Conservation (phyloP, 2,888 invertebrate genomes). For the Pandemis cinnamomeana region DNA sequence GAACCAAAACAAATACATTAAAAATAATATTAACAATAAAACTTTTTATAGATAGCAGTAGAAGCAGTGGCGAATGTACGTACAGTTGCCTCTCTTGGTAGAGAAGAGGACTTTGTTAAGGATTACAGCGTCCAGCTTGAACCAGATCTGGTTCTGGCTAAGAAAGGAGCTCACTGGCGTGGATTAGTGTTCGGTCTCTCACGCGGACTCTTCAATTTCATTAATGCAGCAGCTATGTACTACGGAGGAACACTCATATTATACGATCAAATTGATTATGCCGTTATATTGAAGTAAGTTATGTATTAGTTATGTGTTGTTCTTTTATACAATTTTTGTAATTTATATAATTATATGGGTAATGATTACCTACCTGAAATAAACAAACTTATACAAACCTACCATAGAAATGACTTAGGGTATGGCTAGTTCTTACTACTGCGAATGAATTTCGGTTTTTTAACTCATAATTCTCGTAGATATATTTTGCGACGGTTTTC, state of each 20-base stretch:
- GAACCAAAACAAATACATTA: neutral
- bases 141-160: constrained; percentile 85
- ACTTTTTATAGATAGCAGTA: constrained; percentile 85
- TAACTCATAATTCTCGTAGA: too few species aligned
- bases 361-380: too few species aligned
- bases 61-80: constrained; percentile 91
- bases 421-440: too few species aligned
- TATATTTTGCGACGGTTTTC: too few species aligned
- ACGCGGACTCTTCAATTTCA: constrained; percentile 88
- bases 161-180: constrained; percentile 86
- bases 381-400: too few species aligned
- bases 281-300: constrained; percentile 88
- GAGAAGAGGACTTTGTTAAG: constrained; percentile 87
- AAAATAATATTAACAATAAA: neutral
- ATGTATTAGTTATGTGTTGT: too few species aligned
- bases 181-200: constrained; percentile 90
- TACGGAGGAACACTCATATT: constrained; percentile 89
- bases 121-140: constrained; percentile 86
- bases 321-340: too few species aligned
- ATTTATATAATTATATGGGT: too few species aligned
- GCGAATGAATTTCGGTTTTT: too few species aligned
- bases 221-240: constrained; percentile 88
- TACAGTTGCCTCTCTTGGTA: constrained; percentile 89
- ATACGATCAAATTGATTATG: constrained; percentile 82
- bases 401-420: too few species aligned